Evolutionary conservation across 1,140 invertebrate genomes (phyloP).

Genomic region (Neodiprion pinetum): DNA sequence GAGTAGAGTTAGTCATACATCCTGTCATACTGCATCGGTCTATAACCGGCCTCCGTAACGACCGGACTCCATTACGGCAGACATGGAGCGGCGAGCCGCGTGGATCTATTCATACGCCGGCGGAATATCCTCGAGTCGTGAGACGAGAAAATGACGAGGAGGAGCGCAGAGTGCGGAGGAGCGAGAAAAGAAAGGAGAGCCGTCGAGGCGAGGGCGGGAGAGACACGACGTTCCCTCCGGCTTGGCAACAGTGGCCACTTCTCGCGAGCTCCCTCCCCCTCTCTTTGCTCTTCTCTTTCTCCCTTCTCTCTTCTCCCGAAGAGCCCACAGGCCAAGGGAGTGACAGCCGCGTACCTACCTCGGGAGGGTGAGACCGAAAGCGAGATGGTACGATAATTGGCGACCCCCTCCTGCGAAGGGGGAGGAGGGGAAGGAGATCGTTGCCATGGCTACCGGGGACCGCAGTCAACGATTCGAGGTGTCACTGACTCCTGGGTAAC

Average conservation of each 20-base stretch:
- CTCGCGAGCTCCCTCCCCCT: constrained; percentile 12
- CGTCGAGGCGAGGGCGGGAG: constrained; percentile 19
- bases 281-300: constrained; percentile 1
- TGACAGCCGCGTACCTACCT: constrained; percentile 21
- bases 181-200: constrained; percentile 12
- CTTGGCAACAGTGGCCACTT: constrained; percentile 51
- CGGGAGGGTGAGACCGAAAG: constrained; percentile 33
- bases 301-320: background rate
- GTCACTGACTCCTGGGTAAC: constrained; percentile 59
- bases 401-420: constrained; percentile 28
- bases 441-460: constrained; percentile 60
- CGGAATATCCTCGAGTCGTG: constrained; percentile 14
- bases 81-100: background rate
- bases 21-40: constrained; percentile 49
- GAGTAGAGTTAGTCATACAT: constrained; percentile 53
- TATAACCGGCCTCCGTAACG: constrained; percentile 36
- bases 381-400: constrained; percentile 54
- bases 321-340: constrained; percentile 14
- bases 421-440: constrained; percentile 40
- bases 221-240: constrained; percentile 28
- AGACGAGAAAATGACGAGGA: constrained; percentile 19
- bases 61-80: background rate
- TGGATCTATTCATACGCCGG: constrained; percentile 17
- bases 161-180: constrained; percentile 25
- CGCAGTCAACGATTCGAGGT: constrained; percentile 57